Conservation (phyloP, 1,140 invertebrate genomes). For the Papilio aristodemus region DNA sequence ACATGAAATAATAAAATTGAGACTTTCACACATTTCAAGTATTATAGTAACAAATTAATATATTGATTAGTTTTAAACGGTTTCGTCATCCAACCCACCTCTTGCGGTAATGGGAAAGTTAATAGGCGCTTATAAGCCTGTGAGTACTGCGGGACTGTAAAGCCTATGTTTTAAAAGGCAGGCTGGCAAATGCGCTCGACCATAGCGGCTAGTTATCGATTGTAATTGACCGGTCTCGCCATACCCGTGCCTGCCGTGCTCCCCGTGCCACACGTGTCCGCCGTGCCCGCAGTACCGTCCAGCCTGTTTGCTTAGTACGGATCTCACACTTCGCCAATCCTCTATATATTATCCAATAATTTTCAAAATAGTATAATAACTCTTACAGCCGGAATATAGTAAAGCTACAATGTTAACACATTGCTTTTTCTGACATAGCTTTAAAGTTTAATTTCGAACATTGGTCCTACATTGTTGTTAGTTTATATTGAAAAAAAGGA, state of each 20-base stretch:
- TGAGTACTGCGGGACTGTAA: background rate
- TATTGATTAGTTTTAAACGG: background rate
- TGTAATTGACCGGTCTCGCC: constrained; percentile 19
- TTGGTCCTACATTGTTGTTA: background rate
- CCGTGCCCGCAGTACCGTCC: background rate
- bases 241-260: too few species aligned
- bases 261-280: too few species aligned
- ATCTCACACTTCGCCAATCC: constrained; percentile 15
- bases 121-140: constrained; percentile 12
- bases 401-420: background rate
- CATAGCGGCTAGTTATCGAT: constrained; percentile 3
- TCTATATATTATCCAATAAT: too few species aligned
- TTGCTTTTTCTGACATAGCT: constrained; percentile 7
- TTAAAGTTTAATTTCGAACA: background rate
- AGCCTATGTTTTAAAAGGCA: background rate
- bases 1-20: background rate
- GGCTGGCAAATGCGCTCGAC: background rate
- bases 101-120: background rate
- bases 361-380: too few species aligned
- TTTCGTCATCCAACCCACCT: background rate
- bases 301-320: background rate
- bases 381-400: too few species aligned
- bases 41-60: background rate
- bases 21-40: background rate
- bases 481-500: background rate